phyloP scores from a whole-genome alignment of 2,797 vertebrate genomes.

The Cynopterus sphinx region DNA sequence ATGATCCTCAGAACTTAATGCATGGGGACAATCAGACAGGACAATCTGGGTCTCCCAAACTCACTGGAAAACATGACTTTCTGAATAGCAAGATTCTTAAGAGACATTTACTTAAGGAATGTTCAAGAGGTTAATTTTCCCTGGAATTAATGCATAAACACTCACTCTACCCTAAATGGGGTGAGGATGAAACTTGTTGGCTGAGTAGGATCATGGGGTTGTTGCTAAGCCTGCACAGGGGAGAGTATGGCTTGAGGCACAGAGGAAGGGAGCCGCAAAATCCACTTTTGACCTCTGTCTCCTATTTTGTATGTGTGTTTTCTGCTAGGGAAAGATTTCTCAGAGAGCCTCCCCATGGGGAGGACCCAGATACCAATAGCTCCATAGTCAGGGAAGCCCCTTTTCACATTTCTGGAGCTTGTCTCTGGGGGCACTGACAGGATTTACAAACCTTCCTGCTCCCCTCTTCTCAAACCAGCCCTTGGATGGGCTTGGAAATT shows the following conservation, averaged over 20 bases:
- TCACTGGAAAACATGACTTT: not conserved
- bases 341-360: not conserved
- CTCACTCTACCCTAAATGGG: not conserved
- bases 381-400: not conserved
- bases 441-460: not conserved
- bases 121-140: not conserved
- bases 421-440: not conserved
- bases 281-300: not conserved
- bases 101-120: not conserved
- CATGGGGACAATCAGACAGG: not conserved
- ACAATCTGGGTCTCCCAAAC: not conserved
- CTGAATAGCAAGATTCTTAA: not conserved
- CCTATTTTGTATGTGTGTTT: not conserved
- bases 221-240: not conserved
- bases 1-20: not conserved
- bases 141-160: not conserved
- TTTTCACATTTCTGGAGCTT: not conserved
- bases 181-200: not conserved
- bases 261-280: not conserved
- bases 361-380: not conserved
- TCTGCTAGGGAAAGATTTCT: not conserved
- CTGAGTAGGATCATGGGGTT: not conserved
- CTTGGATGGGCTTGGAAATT: not conserved
- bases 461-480: no score
- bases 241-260: not conserved